These are phyloP conservation scores for Drosophila tsacasi DNA, from an alignment of 1,140 invertebrate genomes.

Conservation along the genomic window DNA sequence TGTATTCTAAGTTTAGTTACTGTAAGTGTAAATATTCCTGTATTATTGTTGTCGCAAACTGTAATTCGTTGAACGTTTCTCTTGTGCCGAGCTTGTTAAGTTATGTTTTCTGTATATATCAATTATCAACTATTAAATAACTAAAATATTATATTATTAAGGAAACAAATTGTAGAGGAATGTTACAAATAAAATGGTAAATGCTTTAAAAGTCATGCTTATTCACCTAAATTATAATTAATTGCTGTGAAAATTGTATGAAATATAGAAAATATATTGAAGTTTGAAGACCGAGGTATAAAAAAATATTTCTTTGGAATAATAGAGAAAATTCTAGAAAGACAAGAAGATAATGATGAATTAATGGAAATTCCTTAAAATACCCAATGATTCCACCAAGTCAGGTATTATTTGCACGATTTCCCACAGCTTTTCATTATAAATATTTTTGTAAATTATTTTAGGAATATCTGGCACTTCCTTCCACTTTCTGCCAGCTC, in stretches of 20 bases:
- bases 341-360: neutral
- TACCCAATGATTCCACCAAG: neutral
- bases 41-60: constrained; percentile 47
- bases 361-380: neutral
- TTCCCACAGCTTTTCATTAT: constrained; percentile 16
- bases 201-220: neutral
- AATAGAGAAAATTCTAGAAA: neutral
- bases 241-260: neutral
- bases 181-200: constrained; percentile 31
- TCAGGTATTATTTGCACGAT: neutral
- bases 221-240: too few species aligned
- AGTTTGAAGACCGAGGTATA: neutral
- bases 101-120: constrained; percentile 22
- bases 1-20: constrained; percentile 48
- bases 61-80: constrained; percentile 40
- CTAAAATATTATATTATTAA: neutral
- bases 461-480: constrained; percentile 27
- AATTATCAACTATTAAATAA: neutral
- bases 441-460: constrained; percentile 22
- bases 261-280: neutral
- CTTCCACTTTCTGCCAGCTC: constrained; percentile 28
- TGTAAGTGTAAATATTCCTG: constrained; percentile 26
- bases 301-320: too few species aligned
- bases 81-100: constrained; percentile 22
- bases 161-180: constrained; percentile 1